These are phyloP conservation scores for Labroides dimidiatus DNA, from an alignment of 2,797 vertebrate species.

Conservation along the genomic window DNA sequence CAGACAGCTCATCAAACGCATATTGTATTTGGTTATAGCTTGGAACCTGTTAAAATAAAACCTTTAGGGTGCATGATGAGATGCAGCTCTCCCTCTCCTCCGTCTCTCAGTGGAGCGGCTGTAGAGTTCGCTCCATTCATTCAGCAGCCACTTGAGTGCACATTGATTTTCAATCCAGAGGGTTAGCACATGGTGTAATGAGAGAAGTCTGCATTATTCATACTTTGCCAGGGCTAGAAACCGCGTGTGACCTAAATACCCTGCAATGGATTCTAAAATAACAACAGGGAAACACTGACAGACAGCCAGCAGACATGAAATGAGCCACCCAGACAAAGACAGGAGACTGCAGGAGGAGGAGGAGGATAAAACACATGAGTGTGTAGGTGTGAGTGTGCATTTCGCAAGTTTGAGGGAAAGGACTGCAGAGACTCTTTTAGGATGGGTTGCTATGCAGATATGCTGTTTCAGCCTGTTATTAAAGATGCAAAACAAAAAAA, in stretches of 20 bases:
- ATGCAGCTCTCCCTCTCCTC: constrained; percentile 21
- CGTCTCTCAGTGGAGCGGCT: constrained; percentile 15
- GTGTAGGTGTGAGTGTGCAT: constrained; percentile 31
- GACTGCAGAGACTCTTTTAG: constrained; percentile 44
- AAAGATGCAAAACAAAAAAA: neutral
- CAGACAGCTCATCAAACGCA: constrained; percentile 46
- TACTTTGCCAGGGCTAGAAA: constrained; percentile 60
- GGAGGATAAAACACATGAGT: constrained; percentile 13
- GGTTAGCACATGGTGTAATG: constrained; percentile 71
- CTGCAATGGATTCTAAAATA: constrained; percentile 62
- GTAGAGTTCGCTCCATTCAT: constrained; percentile 46
- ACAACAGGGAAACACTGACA: constrained; percentile 58
- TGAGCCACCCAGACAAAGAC: constrained; percentile 41
- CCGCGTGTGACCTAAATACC: constrained; percentile 75
- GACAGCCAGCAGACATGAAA: constrained; percentile 53
- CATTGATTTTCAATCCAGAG: constrained; percentile 78
- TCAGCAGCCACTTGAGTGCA: constrained; percentile 65
- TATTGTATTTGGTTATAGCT: constrained; percentile 34
- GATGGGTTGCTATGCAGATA: constrained; percentile 28
- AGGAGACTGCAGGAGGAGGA: constrained; percentile 26
- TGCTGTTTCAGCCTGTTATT: constrained; percentile 16
- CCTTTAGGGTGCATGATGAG: constrained; percentile 33
- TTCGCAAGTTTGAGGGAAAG: constrained; percentile 36
- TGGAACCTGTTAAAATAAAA: constrained; percentile 39
- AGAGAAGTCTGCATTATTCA: constrained; percentile 78